Conservation (phyloP, 1,140 invertebrate genomes). For the Pogonomyrmex californicus region DNA sequence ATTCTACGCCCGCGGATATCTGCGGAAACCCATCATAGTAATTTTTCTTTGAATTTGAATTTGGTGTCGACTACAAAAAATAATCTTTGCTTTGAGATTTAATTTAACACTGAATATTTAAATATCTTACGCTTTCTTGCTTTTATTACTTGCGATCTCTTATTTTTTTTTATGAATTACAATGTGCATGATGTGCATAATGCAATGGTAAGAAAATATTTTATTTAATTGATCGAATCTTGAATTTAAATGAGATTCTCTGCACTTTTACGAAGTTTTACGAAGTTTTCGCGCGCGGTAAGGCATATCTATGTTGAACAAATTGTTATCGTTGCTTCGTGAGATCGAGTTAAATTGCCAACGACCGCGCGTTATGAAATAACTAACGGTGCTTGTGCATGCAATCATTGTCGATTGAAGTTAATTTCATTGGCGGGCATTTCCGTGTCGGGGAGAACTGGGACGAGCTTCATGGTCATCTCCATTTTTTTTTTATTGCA, state of each 20-base stretch:
- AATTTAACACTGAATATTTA: background rate
- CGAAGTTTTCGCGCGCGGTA: background rate
- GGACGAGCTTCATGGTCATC: background rate
- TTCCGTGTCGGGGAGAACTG: background rate
- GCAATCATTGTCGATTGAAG: conserved; percentile 48
- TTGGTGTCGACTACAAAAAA: background rate
- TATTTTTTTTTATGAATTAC: background rate
- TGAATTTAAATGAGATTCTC: background rate
- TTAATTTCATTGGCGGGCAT: conserved; percentile 22
- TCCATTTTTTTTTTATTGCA: conserved; percentile 21
- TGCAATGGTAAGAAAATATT: too few species aligned
- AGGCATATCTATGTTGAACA: background rate
- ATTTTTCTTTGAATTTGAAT: background rate
- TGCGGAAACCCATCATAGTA: background rate
- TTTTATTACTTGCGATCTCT: background rate
- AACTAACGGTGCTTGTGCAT: conserved; percentile 33
- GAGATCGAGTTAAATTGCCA: conserved; percentile 17
- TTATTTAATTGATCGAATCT: background rate
- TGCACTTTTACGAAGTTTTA: background rate
- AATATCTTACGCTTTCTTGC: background rate
- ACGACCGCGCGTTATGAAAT: conserved; percentile 31
- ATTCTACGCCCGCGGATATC: background rate
- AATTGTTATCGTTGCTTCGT: conserved; percentile 23
- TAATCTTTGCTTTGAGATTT: background rate
- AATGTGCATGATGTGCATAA: background rate